Evolutionary conservation across 2,888 invertebrate species (phyloP).

Genomic region (Drosophila fulvimacula): DNA sequence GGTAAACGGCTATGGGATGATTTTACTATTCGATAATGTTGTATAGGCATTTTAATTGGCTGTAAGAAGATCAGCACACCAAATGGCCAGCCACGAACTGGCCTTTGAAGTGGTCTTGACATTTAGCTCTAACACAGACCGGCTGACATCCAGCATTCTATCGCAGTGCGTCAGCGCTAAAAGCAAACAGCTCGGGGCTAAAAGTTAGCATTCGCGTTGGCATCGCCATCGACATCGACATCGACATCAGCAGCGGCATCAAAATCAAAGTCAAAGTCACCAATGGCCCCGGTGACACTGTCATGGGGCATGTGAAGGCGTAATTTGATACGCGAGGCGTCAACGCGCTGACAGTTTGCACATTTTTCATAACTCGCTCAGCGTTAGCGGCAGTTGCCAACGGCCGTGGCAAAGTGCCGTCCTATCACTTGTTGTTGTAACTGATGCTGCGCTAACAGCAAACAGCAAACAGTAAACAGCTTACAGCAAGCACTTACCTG

Average conservation of each 20-base stretch:
- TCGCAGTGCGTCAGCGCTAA: slow-evolving; percentile 55
- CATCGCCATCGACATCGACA: slow-evolving; percentile 18
- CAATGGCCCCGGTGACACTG: slow-evolving; percentile 74
- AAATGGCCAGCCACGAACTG: slow-evolving; percentile 53
- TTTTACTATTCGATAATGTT: slow-evolving; percentile 11
- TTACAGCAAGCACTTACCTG: slow-evolving; percentile 64
- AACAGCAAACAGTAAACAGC: slow-evolving; percentile 69
- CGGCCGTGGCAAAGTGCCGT: slow-evolving; percentile 54
- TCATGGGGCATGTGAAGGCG: slow-evolving; percentile 65
- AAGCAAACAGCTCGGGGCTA: slow-evolving; percentile 31
- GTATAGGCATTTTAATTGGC: slow-evolving; percentile 69
- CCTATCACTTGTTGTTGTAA: slow-evolving; percentile 14
- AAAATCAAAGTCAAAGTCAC: slow-evolving; percentile 59
- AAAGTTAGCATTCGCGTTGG: slow-evolving; percentile 16
- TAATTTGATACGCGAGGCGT: slow-evolving; percentile 63
- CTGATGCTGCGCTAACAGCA: slow-evolving; percentile 47
- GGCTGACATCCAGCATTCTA: slow-evolving; percentile 48
- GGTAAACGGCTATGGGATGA: slow-evolving; percentile 24
- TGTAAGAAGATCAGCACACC: slow-evolving; percentile 52
- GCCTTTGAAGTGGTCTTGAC: slow-evolving; percentile 65
- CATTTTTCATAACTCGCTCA: slow-evolving; percentile 53
- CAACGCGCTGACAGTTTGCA: slow-evolving; percentile 67
- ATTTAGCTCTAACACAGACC: slow-evolving; percentile 39
- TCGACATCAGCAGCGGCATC: slow-evolving; percentile 43
- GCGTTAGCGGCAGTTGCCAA: slow-evolving; percentile 45